Evolutionary conservation across 2,797 vertebrate genomes (phyloP), one percentile per base, ranked within the genome.

Genomic region (Adelosebastes latens): DNA sequence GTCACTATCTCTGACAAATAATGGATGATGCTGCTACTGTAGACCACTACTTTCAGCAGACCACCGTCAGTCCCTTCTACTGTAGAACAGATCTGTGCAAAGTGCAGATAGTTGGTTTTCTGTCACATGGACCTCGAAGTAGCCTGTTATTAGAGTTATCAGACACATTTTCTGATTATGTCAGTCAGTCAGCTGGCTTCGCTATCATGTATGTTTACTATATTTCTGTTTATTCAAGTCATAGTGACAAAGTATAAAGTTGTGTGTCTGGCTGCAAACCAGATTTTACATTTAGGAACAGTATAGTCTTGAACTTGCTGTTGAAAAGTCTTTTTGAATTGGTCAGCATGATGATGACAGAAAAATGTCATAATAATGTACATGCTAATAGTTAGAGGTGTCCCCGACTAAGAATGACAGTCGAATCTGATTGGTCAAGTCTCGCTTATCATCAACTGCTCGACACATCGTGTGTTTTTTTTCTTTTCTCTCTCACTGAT

Each of bases 1-100:
- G 67, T 86, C 81, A 82, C 71, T n/a, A 1, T 59, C n/a, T 74
- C 79, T 29, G 70, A 85, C 36, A 64, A 56, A 64, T 42, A 75
- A 72, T 59, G 22, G 49, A 72, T 46, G 32, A 74, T 60, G 66
- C 25, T 65, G 49, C 2, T 11, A 0, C 49, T 53, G 14, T 22
- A 42, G 39, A 46, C 59, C 24, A 59, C 11, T 6, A n/a, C 25
- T 32, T 25, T 31, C 2, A 62, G 52, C 29, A 42, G 24, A 60
- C n/a, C 27, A 53, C 27, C 5, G 2, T 27, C 59, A 31, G 3
- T 20, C 7, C 2, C 22, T 18, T 49, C 12, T 46, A 3, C 39
- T 49, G 5, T 69, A 22, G 13, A 46, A 22, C 1, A 52, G 11
- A 27, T 29, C 13, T 24, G 18, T 39, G 5, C 10, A 29, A 49